Conservation (phyloP, 2,888 invertebrate species). For the Liposcelis brunnea region DNA sequence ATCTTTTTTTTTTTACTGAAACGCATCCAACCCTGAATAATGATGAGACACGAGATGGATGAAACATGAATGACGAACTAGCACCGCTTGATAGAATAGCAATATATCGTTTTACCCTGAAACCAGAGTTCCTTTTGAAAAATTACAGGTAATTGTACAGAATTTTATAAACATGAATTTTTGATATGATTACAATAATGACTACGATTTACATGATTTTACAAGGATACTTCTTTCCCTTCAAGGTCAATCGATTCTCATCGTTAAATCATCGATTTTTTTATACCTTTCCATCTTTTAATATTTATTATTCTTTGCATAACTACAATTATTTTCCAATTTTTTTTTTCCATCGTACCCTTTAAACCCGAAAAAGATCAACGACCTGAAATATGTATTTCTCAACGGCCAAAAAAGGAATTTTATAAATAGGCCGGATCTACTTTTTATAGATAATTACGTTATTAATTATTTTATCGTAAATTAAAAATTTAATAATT, state of each 20-base stretch:
- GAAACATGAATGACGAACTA: not conserved
- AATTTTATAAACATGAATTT: slow-evolving; percentile 9
- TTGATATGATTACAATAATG: slow-evolving; percentile 9
- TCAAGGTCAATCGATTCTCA: not conserved
- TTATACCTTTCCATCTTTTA: not conserved
- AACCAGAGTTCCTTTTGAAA: not conserved
- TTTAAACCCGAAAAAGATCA: no score
- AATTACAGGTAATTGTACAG: slow-evolving; percentile 9
- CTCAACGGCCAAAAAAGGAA: no score
- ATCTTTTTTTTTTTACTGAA: no score
- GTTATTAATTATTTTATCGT: no score
- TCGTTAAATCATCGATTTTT: no score
- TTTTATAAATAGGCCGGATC: no score
- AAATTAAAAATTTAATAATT: no score
- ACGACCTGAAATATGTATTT: no score
- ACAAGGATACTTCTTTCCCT: slow-evolving; percentile 2
- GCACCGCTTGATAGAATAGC: no score
- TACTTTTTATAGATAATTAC: no score
- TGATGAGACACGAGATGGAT: not conserved
- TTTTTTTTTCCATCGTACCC: no score
- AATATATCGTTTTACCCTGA: not conserved
- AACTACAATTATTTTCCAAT: not conserved
- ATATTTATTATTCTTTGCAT: not conserved
- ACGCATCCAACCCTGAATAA: no score
- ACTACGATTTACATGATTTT: slow-evolving; percentile 8